A percentile compares a stretch with the other conserved stretches of the same genome.
These are phyloP conservation scores for Falco concolor DNA, from an alignment of 2,797 vertebrate genomes.

Conservation along the genomic window DNA sequence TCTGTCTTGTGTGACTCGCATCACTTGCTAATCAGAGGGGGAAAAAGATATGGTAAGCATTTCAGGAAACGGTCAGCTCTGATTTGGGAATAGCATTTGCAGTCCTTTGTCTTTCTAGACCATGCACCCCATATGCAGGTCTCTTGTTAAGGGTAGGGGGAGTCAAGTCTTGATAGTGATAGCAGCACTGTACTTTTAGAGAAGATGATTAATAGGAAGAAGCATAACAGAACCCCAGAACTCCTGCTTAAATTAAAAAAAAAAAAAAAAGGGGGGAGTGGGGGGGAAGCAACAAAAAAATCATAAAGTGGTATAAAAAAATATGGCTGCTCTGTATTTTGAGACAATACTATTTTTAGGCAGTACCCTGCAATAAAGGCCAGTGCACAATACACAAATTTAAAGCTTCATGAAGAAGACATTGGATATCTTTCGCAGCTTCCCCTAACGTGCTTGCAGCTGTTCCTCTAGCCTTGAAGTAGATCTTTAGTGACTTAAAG, in stretches of 20 bases:
- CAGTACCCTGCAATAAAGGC: neutral
- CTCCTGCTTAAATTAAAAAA: neutral
- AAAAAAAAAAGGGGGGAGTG: too few relatives aligned
- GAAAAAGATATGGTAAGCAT: neutral
- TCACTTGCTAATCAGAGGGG: neutral
- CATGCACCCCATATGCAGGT: neutral
- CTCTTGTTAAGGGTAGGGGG: neutral
- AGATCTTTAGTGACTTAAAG: neutral
- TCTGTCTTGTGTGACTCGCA: neutral
- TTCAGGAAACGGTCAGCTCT: neutral
- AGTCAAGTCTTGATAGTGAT: neutral
- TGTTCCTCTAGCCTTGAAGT: neutral
- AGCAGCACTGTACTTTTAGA: neutral
- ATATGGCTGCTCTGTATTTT: neutral
- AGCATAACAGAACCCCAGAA: neutral
- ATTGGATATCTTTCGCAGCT: neutral
- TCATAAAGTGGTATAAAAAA: neutral
- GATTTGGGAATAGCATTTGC: neutral
- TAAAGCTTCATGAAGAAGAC: neutral
- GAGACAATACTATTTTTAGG: neutral
- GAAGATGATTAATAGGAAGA: neutral
- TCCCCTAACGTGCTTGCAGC: neutral
- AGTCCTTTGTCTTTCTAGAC: neutral
- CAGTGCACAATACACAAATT: neutral
- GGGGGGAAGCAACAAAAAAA: neutral